Base-by-base conservation (phyloP, 2,888 invertebrate species). In the Siphonodentalium dalli region DNA sequence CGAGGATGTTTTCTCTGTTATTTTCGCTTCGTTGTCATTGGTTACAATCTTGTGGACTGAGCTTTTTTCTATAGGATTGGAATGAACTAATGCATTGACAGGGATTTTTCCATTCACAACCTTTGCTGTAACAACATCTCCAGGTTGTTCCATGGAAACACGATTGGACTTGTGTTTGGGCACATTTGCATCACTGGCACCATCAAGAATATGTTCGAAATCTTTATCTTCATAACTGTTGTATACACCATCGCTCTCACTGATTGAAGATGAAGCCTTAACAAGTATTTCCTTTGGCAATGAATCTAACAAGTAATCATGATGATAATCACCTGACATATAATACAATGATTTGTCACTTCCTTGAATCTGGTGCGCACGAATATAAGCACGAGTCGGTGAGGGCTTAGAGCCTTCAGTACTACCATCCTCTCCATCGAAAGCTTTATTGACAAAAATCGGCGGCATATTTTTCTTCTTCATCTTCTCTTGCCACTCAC, bases 401-500 rank as follows among this genome's bases (percentile, higher is more conserved):
- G 4, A 18, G 39, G 37, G n/a, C n/a, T n/a, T n/a, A n/a, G 11
- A 34, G 2, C 21, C 37, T 9, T 37, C 47, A 26, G 49, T 49
- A 21, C 39, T 52, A 15, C 51, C 38, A 9, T 54, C 58, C 8
- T 58, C 63, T 5, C 49, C 37, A n/a, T 70, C 67, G 45, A 66
- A 68, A 1, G 68, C 68, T 29, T 69, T 65, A 51, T 69, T 69
- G 5, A 71, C 61, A 49, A 74, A 73, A 31, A 73, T 66, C 4
- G 72, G 54, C 0, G 72, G 74, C 1, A 74, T 58, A 48, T 74
- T 68, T 52, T 73, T 72, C 44, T 66, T 67, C 31, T 65, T 62
- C 67, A 72, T 69, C 33, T 68, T 64, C n/a, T 71, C 71, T 42
- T 68, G 72, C 70, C 72, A 71, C 31, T 68, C 68, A 13, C 57